Conservation (phyloP, 2,113 vertebrate species). For the Physeter macrocephalus region DNA sequence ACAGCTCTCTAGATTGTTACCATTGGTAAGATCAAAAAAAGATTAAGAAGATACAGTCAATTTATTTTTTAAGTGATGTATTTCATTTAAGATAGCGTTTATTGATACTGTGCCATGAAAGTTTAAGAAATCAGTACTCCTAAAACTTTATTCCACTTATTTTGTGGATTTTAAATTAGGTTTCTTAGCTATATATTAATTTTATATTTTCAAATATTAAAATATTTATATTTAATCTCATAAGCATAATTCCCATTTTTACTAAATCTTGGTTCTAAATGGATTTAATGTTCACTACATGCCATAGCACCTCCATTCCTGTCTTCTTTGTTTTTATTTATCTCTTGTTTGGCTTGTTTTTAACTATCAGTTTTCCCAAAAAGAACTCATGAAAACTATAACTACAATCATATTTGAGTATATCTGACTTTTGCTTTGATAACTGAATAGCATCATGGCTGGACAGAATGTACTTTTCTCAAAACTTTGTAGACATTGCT, state of each 20-base stretch:
- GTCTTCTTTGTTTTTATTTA: background rate
- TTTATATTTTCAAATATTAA: background rate
- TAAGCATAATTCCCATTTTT: background rate
- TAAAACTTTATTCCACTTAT: background rate
- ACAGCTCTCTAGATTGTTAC: background rate
- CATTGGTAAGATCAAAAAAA: background rate
- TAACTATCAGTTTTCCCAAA: background rate
- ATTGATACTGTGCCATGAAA: background rate
- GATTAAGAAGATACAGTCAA: background rate
- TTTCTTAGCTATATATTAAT: background rate
- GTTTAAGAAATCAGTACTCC: background rate
- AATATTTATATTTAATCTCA: slow-evolving; percentile 6
- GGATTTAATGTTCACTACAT: background rate
- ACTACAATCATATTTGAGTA: background rate
- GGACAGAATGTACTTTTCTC: background rate
- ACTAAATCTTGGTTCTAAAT: background rate
- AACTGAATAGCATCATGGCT: background rate
- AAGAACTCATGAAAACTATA: background rate
- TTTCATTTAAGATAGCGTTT: background rate
- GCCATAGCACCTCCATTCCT: background rate
- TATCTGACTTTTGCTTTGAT: background rate
- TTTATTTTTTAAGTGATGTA: background rate
- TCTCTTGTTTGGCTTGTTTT: background rate
- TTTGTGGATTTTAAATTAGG: background rate
- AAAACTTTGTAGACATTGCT: background rate